Base-by-base conservation (phyloP, 2,888 invertebrate species). In the Lacanobia wlatinum region DNA sequence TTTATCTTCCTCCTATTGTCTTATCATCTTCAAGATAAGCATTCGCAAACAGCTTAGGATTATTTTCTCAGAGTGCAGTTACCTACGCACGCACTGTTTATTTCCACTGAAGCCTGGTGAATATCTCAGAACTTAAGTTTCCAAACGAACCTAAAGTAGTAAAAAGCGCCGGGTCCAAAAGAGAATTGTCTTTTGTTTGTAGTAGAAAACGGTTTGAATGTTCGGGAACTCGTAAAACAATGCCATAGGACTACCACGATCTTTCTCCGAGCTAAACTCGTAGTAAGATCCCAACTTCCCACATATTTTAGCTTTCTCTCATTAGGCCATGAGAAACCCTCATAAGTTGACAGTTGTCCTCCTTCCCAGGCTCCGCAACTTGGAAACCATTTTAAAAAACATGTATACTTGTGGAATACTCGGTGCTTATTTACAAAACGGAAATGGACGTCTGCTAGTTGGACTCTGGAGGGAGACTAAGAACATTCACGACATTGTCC, bases 281-380 rank as follows among this genome's bases (percentile, higher is more conserved):
- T 38, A 52, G 8, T 21, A 59, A 60, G 40, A 43, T 55, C 40
- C 48, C 63, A 55, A 18, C 34, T 64, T 65, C 62, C 53, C 63
- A 83, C 83, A 50, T 48, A 52, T 38, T 23, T 23, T 23, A 62
- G 67, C 61, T 76, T 80, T 85, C 73, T 68, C 52, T 68, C 60
- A 73, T 63, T 61, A 70, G 21, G 58, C 63, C 70, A 67, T 71
- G 74, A 68, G 67, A 64, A 68, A 70, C 61, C 68, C 62, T 75
- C 74, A 70, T 84, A 73, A 84, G 34, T 50, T 60, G 70, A 55
- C 52, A 64, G 73, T 82, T 73, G 71, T 79, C 81, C 84, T 89
- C 84, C 79, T 93, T 88, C 91, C 83, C 94, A 95, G 94, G 91
- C 82, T 94, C 81, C 77, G 76, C 77, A 95, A 94, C 89, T 89